Base-by-base conservation (phyloP, 2,113 vertebrate genomes). In the Notarius lentiginosus region DNA sequence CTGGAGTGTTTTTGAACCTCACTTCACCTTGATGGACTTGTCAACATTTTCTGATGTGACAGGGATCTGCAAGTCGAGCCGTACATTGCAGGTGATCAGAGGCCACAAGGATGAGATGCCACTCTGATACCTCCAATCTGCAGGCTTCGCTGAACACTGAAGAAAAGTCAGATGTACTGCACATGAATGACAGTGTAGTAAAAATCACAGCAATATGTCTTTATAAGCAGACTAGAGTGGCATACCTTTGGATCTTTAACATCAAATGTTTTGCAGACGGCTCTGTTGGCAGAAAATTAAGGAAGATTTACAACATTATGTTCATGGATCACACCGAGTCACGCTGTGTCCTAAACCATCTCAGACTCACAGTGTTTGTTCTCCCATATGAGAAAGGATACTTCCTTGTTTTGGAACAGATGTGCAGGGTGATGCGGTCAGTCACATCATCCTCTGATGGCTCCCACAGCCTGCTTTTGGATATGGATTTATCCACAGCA, bases 121-220 rank as follows among this genome's bases (percentile, higher is more conserved):
- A n/a, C 89, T 94, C 89, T 98, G 97, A 41, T 98, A 99, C 89
- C 96, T 98, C 97, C 97, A 99, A 17, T 99, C 98, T 89, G 97
- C 97, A 51, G 98, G 98, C 84, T 96, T 98, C 76, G 96, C 95
- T 72, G 94, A 94, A 92, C 97, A 96, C 98, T 96, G 93, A 5
- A 92, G 24, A 53, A n/a, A 60, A 51, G 30, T 49, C 17, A 75
- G 30, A 17, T 58, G 18, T 7, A 12, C 22, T 58, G 18, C 2
- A 12, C 22, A 24, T 63, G 20, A 65, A 27, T 53, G 49, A 70
- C 4, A 68, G 17, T 41, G 68, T 4, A 82, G 47, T 10, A 70
- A n/a, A 61, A n/a, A 24, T 22, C 7, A 47, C 22, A 77, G 3
- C 5, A 17, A 11, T 22, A 51, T n/a, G 47, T 27, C 4, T 58